Percentiles rank a stretch among this genome's conserved stretches.
Conservation (phyloP, 1,140 invertebrate species). For the Teleogryllus occipitalis region DNA sequence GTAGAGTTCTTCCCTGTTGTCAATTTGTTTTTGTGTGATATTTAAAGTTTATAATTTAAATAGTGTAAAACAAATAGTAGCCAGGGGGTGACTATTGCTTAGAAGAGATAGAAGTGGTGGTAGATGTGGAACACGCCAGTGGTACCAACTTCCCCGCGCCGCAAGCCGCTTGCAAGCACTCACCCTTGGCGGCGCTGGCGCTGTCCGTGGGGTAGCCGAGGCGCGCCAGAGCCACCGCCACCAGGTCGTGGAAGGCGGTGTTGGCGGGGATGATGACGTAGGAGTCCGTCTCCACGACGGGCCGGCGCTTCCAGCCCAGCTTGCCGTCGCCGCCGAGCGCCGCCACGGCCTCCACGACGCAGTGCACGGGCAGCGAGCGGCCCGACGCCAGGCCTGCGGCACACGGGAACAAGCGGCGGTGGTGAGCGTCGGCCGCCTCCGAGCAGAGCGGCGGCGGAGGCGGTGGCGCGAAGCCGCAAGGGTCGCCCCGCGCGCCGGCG, state of each 20-base stretch:
- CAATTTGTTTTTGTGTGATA: no score
- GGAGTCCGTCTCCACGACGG: conserved; percentile 76
- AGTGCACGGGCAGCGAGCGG: conserved; percentile 86
- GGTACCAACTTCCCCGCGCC: no score
- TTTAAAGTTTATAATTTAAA: no score
- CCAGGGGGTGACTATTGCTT: no score
- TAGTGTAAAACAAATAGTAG: no score
- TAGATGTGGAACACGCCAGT: no score
- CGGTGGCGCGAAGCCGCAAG: background rate
- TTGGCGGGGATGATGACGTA: conserved; percentile 88
- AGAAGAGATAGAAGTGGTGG: no score
- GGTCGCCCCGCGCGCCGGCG: no score
- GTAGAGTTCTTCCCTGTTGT: no score
- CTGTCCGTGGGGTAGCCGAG: conserved; percentile 70
- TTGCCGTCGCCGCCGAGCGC: conserved; percentile 52
- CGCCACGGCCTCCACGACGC: conserved; percentile 74
- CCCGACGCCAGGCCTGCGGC: conserved; percentile 41
- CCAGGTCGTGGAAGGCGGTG: conserved; percentile 76
- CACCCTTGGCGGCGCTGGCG: conserved; percentile 70
- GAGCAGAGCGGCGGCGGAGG: no score
- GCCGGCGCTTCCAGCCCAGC: conserved; percentile 46
- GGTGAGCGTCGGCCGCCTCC: no score
- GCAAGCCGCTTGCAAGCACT: conserved; percentile 9
- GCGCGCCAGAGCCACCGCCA: conserved; percentile 64
- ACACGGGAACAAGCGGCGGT: background rate